These are phyloP conservation scores for Pachycephus smyrnensis DNA, from an alignment of 2,888 invertebrate species.

Conservation along the genomic window DNA sequence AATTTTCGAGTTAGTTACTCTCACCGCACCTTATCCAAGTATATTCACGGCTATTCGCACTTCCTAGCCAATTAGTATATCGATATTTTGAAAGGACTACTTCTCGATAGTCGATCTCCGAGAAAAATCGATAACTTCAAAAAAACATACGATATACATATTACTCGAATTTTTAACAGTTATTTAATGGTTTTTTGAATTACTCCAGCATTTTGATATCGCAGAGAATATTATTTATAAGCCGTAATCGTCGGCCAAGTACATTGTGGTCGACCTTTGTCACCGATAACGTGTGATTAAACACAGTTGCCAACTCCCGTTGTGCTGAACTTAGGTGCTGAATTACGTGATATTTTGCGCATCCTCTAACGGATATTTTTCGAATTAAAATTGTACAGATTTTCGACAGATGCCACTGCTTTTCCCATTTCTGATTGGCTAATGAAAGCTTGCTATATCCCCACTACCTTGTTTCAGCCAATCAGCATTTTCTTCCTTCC, in stretches of 20 bases:
- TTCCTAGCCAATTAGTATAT: not conserved
- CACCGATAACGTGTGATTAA: not conserved
- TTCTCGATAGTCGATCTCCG: not conserved
- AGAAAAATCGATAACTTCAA: not conserved
- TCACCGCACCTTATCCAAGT: not conserved
- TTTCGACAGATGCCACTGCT: not conserved
- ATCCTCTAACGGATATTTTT: not conserved
- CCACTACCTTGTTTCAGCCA: not conserved
- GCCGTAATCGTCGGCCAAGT: not conserved
- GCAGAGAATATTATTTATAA: not conserved
- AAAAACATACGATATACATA: not conserved
- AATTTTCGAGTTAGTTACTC: not conserved
- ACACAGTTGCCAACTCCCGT: not conserved
- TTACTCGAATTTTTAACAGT: not conserved
- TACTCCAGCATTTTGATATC: not conserved
- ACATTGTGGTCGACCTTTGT: not conserved
- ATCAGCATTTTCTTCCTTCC: not conserved
- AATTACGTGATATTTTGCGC: not conserved
- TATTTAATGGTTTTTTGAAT: not conserved
- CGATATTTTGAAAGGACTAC: conserved; percentile 6
- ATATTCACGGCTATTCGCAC: conserved; percentile 1
- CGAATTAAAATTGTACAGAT: not conserved
- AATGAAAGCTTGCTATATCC: not conserved
- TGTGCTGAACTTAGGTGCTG: too few species aligned
- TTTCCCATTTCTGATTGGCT: not conserved